Percentiles rank a stretch among this genome's conserved stretches.
Evolutionary conservation across 1,140 invertebrate species (phyloP).

Genomic region (Drosophila pectinifera): DNA sequence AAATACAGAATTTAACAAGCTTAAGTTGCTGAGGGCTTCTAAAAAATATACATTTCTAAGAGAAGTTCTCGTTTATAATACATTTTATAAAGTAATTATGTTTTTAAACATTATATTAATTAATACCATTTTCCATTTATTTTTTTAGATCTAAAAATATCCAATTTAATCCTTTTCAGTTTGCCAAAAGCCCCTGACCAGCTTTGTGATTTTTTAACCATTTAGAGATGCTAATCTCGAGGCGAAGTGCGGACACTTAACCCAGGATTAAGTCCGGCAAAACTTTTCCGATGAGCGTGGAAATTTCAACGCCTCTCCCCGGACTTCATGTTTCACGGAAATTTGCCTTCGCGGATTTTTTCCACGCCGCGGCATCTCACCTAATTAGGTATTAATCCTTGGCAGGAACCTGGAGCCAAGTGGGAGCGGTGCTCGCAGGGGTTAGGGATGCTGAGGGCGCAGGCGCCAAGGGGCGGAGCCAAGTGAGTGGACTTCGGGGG

Average conservation of each 20-base stretch:
- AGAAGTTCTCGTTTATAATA: no score
- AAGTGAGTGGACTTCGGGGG: neutral
- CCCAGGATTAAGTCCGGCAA: conserved; percentile 35
- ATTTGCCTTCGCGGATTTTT: conserved; percentile 34
- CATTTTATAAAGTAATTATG: no score
- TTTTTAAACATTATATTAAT: no score
- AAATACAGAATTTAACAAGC: no score
- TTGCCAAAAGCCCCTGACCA: neutral
- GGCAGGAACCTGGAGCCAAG: neutral
- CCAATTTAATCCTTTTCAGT: neutral
- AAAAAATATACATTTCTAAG: no score
- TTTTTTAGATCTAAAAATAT: no score
- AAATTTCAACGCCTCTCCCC: conserved; percentile 63
- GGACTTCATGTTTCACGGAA: conserved; percentile 10
- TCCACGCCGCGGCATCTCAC: conserved; percentile 29
- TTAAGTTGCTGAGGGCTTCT: no score
- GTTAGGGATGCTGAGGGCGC: neutral
- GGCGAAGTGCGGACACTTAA: conserved; percentile 1
- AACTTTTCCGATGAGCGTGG: conserved; percentile 51
- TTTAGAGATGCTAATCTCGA: conserved; percentile 10
- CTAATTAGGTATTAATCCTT: conserved; percentile 9
- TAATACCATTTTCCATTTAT: neutral
- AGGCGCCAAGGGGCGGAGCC: conserved; percentile 24
- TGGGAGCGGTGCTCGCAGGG: neutral
- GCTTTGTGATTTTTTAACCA: neutral